Evolutionary conservation across 2,888 invertebrate genomes (phyloP).

Genomic region (Erebia palarica): DNA sequence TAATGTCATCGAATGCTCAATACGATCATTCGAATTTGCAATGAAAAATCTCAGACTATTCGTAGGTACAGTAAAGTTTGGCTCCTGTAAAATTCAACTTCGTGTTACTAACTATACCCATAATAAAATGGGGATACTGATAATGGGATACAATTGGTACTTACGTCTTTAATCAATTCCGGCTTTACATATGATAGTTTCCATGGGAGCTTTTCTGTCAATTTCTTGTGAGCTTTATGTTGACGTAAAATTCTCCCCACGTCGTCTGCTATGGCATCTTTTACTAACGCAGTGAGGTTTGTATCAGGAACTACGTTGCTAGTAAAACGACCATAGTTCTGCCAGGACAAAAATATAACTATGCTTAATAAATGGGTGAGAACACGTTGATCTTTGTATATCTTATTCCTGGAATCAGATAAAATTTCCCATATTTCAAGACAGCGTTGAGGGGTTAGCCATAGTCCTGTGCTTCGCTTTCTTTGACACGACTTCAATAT

Average conservation of each 20-base stretch:
- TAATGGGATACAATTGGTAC: constrained; percentile 15
- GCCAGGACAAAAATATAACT: constrained; percentile 44
- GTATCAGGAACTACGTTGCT: constrained; percentile 18
- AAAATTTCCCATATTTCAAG: constrained; percentile 69
- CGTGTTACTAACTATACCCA: no score
- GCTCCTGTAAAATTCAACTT: no score
- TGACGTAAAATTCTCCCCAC: constrained; percentile 52
- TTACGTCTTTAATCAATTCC: constrained; percentile 52
- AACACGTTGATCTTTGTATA: constrained; percentile 50
- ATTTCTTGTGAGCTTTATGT: constrained; percentile 44
- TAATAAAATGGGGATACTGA: no score
- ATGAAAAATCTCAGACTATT: no score
- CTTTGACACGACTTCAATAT: constrained; percentile 63
- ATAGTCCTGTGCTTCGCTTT: constrained; percentile 54
- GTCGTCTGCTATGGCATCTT: constrained; percentile 54
- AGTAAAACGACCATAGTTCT: constrained; percentile 47
- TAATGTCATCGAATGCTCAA: no score
- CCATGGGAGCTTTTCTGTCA: constrained; percentile 41
- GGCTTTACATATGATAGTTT: constrained; percentile 58
- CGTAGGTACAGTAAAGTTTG: no score
- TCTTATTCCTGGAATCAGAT: constrained; percentile 52
- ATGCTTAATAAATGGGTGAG: constrained; percentile 62
- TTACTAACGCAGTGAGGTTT: constrained; percentile 50
- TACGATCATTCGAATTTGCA: no score
- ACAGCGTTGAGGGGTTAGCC: constrained; percentile 59